Base-by-base conservation (phyloP, 2,113 vertebrate genomes). In the Nanger granti region DNA sequence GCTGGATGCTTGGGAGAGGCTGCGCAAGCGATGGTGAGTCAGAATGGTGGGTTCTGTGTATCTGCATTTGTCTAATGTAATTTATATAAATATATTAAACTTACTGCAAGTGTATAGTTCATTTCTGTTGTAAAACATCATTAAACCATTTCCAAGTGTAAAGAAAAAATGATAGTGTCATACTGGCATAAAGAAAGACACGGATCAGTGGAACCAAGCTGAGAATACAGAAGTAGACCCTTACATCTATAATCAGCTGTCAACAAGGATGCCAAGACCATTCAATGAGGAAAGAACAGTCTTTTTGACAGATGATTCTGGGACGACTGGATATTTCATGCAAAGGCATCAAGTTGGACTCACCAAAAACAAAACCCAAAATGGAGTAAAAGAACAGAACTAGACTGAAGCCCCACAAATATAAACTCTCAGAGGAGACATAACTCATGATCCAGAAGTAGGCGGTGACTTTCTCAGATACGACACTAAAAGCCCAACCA, bases 51-150 rank as follows among this genome's bases (percentile, higher is more conserved):
- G 99, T 99, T 99, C 99, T 99, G 98, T 99, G 99, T 99, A 99
- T 99, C 99, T 99, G 99, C 99, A 99, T 99, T 99, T 99, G 99
- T 99, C 99, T 99, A 99, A 99, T 99, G 99, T 99, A 99, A 99
- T 99, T 99, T 99, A 99, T 99, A 99, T 13, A 99, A 99, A 98
- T 98, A 99, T 99, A 99, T 99, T 41, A 41, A 41, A 41, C 41
- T 41, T 41, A 99, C 99, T 99, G 99, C 99, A 99, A 99, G 98
- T 99, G 99, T 99, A 99, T 99, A 99, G 99, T 99, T 99, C 98
- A 99, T 99, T 99, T 99, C 99, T 99, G 99, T 99, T 99, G 99
- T 99, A 99, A 97, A 99, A 99, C 99, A 99, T 99, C 99, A 99
- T 99, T 99, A 99, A 99, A 99, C 99, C 99, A 99, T 99, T 99